These are phyloP conservation scores for Neotoxoptera formosana DNA, from an alignment of 1,140 invertebrate genomes.

Conservation along the genomic window DNA sequence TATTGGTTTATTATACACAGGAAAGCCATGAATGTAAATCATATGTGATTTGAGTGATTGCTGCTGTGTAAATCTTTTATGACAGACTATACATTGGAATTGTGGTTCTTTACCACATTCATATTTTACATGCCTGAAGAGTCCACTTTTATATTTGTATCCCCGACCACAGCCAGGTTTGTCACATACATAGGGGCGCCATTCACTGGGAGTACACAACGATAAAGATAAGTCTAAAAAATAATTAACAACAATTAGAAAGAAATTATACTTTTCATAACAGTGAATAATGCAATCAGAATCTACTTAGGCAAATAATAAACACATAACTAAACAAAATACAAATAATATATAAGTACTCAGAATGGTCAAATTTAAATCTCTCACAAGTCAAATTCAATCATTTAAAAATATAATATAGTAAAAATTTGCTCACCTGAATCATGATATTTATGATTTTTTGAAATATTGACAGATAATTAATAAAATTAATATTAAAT, in stretches of 20 bases:
- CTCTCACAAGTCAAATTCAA: not conserved
- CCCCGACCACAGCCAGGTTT: constrained; percentile 62
- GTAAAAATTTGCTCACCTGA: not conserved
- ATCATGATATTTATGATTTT: not conserved
- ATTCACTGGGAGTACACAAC: not conserved
- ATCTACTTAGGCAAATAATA: constrained; percentile 29
- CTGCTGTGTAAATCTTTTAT: constrained; percentile 48
- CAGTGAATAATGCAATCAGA: not conserved
- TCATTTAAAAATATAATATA: not conserved
- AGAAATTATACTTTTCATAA: not conserved
- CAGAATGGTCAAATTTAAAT: not conserved
- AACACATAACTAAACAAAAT: not conserved
- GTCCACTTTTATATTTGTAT: constrained; percentile 63
- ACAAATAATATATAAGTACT: not conserved
- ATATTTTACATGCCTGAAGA: constrained; percentile 63
- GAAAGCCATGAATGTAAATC: constrained; percentile 53
- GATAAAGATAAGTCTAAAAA: constrained; percentile 32
- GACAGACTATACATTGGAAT: constrained; percentile 61
- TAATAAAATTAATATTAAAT: no score
- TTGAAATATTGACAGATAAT: not conserved
- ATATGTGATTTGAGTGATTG: constrained; percentile 56
- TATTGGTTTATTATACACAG: not conserved
- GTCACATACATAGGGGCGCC: constrained; percentile 61
- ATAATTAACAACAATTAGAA: not conserved
- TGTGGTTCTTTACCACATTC: constrained; percentile 71